Base-by-base conservation (phyloP, 2,797 vertebrate genomes). In the Leptodactylus fallax region DNA sequence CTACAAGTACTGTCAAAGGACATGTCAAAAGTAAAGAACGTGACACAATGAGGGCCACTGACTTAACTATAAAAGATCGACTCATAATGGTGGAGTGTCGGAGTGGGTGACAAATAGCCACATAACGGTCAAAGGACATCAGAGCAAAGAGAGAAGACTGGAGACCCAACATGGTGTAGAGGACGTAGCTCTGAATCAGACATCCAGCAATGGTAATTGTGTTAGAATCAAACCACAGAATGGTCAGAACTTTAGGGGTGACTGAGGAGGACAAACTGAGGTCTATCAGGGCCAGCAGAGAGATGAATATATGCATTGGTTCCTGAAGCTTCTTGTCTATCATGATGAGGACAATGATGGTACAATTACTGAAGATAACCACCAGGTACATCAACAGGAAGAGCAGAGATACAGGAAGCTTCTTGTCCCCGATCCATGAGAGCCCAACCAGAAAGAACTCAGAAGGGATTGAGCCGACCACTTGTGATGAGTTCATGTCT, bases 291-390 rank as follows among this genome's bases (percentile, higher is more conserved):
- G 92, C 89, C 86, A 93, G 36, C 47, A 92, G 51, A 58, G 87
- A 90, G 17, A 92, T 90, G 7, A 93, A 90, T 25, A 92, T 55
- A 36, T 91, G 92, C 92, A 92, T 91, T 53, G 51, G 51, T 53
- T 53, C 51, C 51, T 53, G 51, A 6, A 53, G 51, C 51, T 53
- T 53, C 51, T 63, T 56, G 71, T 85, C 83, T 14, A 7, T 13
- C 71, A 36, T 85, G 21, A 77, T n/a, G 1, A 85, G 56, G 0
- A 58, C 21, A 61, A 76, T 23, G 13, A 85, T 76, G 27, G 16
- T 16, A 12, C 71, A 77, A 17, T 85, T 85, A 13, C 23, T 56
- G 13, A 85, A 13, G 7, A 85, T 49, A 12, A 58, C 19, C 53
- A 23, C 25, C 11, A 85, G 12, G 27, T 85, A 85, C 25, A 85